Conservation (phyloP, 1,140 invertebrate genomes). For the Zaprionus ornatus region DNA sequence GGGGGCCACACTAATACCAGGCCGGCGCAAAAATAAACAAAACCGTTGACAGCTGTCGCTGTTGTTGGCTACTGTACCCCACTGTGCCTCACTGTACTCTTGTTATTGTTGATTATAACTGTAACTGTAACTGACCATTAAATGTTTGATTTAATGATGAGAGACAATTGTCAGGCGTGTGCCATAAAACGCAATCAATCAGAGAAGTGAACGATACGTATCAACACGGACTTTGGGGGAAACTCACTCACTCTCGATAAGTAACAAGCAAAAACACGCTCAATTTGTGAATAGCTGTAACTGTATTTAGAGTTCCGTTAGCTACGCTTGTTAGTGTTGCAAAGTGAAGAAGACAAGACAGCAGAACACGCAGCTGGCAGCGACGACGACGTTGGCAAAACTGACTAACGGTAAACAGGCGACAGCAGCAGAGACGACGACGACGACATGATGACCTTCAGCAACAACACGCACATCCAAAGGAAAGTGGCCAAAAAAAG, state of each 20-base stretch:
- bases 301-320: neutral
- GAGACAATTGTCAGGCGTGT: conserved; percentile 52
- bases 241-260: neutral
- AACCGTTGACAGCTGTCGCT: conserved; percentile 42
- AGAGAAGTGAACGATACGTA: conserved; percentile 25
- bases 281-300: conserved; percentile 10
- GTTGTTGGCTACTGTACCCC: neutral
- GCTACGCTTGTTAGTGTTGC: too few relatives aligned
- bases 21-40: conserved; percentile 41
- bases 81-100: neutral
- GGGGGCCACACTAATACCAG: conserved; percentile 27
- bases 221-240: conserved; percentile 11
- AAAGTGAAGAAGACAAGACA: conserved; percentile 37
- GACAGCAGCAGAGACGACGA: conserved; percentile 32
- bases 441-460: conserved; percentile 80
- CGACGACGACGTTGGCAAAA: conserved; percentile 40
- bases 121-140: conserved; percentile 52
- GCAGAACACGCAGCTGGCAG: conserved; percentile 38
- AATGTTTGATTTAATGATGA: conserved; percentile 65
- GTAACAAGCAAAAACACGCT: neutral
- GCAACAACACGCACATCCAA: conserved; percentile 74
- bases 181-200: conserved; percentile 70
- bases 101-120: conserved; percentile 23
- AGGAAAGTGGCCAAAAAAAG: conserved; percentile 65
- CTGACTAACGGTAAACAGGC: conserved; percentile 52